These are phyloP conservation scores for Prorops nasuta DNA, from an alignment of 1,140 invertebrate species.

Conservation along the genomic window DNA sequence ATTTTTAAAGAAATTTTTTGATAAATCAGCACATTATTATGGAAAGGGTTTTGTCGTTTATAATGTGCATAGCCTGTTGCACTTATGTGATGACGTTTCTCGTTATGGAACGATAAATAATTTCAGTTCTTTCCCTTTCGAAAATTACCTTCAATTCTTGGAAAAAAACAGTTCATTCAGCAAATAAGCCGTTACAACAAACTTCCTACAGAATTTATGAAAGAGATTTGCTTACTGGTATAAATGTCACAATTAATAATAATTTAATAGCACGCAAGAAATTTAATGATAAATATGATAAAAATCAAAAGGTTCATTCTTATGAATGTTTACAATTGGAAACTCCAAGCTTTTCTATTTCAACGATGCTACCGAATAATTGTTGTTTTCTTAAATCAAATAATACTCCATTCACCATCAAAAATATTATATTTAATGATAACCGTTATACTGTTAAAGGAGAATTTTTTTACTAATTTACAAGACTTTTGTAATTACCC, in stretches of 20 bases:
- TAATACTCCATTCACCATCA: neutral
- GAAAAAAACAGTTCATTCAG: constrained; percentile 3
- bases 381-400: neutral
- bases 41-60: constrained; percentile 6
- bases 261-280: neutral
- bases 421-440: neutral
- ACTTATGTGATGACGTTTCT: constrained; percentile 10
- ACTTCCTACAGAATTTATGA: neutral
- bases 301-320: no score
- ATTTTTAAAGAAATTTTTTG: constrained; percentile 6
- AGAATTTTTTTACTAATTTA: neutral
- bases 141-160: constrained; percentile 14
- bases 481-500: neutral
- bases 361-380: neutral
- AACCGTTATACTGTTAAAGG: neutral
- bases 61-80: constrained; percentile 18
- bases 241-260: neutral
- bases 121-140: constrained; percentile 15
- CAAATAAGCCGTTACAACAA: neutral
- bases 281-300: neutral
- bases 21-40: constrained; percentile 1
- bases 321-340: no score
- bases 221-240: no score
- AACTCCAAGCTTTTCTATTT: neutral
- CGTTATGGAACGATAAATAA: constrained; percentile 11